Evolutionary conservation across 2,113 vertebrate genomes (phyloP), one percentile per base, ranked within the genome.

Genomic region (Lepidiolamprologus cunningtoni): DNA sequence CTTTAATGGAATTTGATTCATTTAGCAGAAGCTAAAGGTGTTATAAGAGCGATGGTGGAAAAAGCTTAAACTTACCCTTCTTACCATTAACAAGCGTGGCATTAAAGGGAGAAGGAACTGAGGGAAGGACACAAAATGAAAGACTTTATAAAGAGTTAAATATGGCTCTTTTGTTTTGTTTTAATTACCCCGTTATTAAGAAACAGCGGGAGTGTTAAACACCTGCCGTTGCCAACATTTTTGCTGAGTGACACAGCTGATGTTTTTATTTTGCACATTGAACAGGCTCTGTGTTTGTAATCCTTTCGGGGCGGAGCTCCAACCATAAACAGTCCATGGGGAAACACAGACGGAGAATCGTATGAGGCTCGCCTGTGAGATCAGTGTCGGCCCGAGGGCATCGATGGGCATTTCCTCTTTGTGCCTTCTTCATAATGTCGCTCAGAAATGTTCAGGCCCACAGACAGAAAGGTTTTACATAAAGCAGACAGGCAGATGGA

Each of bases 361-460:
- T 68, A 90, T 86, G 90, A 54, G 89, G 66, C 89, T 84, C 86
- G 90, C 89, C 86, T 58, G 35, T 87, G 84, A 92, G 89, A 93
- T 93, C 90, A 93, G 88, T 86, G 89, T 86, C 86, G 89, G 93
- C 95, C 95, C 2, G 73, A 68, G 93, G 95, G 88, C 93, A 92
- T 93, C 82, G 10, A 63, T 66, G 89, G 93, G 89, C 84, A 90
- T 89, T 93, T 94, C 91, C 94, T 92, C 92, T 95, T 92, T 92
- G 92, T 94, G 86, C 81, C 83, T 84, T 89, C 61, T 91, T 90
- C 90, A 80, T 87, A 81, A 80, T 86, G 93, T 93, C 93, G 73
- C 88, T 93, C 85, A 89, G 87, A 90, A 90, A 92, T 89, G 80
- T 66, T 86, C 88, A 81, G 87, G 13, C 85, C 63, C 76, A 89